These are phyloP conservation scores for Microcebus griseorufus DNA, from an alignment of 2,113 vertebrate genomes.

Conservation along the genomic window DNA sequence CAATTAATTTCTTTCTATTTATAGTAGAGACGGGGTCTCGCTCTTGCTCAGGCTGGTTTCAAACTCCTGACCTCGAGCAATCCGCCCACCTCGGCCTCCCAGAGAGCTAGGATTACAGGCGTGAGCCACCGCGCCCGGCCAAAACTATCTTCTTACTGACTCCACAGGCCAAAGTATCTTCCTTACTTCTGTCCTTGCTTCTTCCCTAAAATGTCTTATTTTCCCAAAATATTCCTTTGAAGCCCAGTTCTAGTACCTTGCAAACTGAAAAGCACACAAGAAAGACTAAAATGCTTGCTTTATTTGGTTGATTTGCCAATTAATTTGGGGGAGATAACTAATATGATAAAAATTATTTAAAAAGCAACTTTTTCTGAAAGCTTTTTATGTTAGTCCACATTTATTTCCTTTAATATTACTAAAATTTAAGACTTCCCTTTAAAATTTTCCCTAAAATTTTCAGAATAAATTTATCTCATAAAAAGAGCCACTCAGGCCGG, in stretches of 20 bases:
- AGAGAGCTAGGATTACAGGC: too few relatives aligned
- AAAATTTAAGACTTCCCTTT: not conserved
- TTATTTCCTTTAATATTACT: conserved; percentile 44
- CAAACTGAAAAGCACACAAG: not conserved
- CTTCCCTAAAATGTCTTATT: not conserved
- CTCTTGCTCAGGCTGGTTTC: too few relatives aligned
- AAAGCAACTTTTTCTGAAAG: conserved; percentile 16
- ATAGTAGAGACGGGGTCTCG: too few relatives aligned
- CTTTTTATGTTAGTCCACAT: not conserved
- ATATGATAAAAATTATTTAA: conserved; percentile 2
- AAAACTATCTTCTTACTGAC: not conserved
- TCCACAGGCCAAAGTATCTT: not conserved
- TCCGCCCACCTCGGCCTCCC: too few relatives aligned
- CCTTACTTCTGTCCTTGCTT: not conserved
- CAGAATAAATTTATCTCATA: not conserved
- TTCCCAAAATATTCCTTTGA: not conserved
- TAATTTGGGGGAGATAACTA: not conserved
- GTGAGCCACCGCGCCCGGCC: too few relatives aligned
- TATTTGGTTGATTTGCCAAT: conserved; percentile 24
- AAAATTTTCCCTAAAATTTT: conserved; percentile 23
- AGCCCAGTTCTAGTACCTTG: not conserved
- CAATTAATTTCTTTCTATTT: too few relatives aligned
- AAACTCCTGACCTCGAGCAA: too few relatives aligned
- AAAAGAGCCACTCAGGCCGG: not conserved
- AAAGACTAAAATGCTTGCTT: not conserved